Base-by-base conservation (phyloP, 1,140 invertebrate genomes). In the Euborellia annulipes region DNA sequence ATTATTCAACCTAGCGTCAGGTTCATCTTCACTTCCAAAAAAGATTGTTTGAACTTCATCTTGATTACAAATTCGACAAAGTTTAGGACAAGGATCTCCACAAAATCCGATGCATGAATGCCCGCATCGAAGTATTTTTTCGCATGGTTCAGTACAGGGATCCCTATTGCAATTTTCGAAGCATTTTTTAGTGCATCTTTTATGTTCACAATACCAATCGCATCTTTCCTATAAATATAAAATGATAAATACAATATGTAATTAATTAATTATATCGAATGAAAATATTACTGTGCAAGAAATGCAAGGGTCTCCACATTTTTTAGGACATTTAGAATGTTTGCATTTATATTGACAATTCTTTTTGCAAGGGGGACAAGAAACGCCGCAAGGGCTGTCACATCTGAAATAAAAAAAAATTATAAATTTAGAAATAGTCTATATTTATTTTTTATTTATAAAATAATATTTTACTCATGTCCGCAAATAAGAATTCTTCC, bases 71-170 rank as follows among this genome's bases (percentile, higher is more conserved):
- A 59, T 41, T 3, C 60, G 55, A 57, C 72, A 75, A 19, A 69
- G 46, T 41, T 58, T 67, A 60, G 64, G 70, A 58, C 71, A 72
- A 51, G 64, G 61, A 57, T 84, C 80, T 13, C 77, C 76, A 61
- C 80, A 83, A 41, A 77, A 68, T 19, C 78, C 78, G 54, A 72
- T 64, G 58, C 78, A 81, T 2, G 51, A 46, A 60, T 81, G 77
- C 0, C 64, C 62, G 63, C 78, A 81, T 14, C 52, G 46, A 22
- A 75, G 58, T 23, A 22, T 47, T 44, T 56, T 57, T 2, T 44
- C 3, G 47, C 76, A 80, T 2, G 67, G 64, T 51, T 66, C 52
- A 22, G 61, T 52, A 59, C 77, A 79, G 7, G 69, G 65, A 9
- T 56, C 45, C 4, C 65, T 56, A 45, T 58, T 54, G 59, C 76